Evolutionary conservation across 2,797 vertebrate species (phyloP).

Genomic region (Leucoraja ocellata): DNA sequence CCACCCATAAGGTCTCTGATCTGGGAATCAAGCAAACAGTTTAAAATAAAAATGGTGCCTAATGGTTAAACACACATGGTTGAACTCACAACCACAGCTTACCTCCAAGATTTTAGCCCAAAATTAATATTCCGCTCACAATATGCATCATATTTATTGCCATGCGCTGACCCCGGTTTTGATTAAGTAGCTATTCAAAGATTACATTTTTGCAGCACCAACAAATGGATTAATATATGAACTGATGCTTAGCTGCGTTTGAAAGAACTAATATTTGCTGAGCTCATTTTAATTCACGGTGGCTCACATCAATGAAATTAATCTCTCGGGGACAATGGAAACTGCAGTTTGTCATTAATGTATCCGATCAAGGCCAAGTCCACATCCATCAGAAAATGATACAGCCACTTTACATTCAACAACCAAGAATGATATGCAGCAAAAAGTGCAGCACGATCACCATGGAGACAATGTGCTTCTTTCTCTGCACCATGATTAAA

Average conservation of each 20-base stretch:
- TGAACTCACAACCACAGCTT: not conserved
- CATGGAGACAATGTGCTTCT: conserved; percentile 49
- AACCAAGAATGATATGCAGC: conserved; percentile 46
- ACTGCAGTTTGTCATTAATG: not conserved
- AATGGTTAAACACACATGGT: not conserved
- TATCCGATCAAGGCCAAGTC: conserved; percentile 38
- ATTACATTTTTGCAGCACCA: not conserved
- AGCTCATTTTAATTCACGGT: not conserved
- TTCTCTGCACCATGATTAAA: too few relatives aligned
- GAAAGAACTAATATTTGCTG: not conserved
- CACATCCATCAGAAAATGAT: conserved; percentile 47
- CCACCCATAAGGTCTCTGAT: not conserved
- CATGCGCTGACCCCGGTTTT: not conserved
- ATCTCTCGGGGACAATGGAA: conserved; percentile 39
- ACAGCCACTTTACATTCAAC: conserved; percentile 47
- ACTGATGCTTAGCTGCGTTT: not conserved
- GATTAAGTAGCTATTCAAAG: not conserved
- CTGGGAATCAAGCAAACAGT: not conserved
- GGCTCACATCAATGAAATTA: conserved; percentile 40
- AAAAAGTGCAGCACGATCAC: conserved; percentile 47
- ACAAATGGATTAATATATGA: not conserved
- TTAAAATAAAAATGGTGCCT: not conserved
- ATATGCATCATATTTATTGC: not conserved
- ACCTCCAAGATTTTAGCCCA: not conserved
- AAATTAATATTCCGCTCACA: not conserved